phyloP scores from a whole-genome alignment of 2,113 vertebrate genomes.

The Leptobrachium ailaonicum region DNA sequence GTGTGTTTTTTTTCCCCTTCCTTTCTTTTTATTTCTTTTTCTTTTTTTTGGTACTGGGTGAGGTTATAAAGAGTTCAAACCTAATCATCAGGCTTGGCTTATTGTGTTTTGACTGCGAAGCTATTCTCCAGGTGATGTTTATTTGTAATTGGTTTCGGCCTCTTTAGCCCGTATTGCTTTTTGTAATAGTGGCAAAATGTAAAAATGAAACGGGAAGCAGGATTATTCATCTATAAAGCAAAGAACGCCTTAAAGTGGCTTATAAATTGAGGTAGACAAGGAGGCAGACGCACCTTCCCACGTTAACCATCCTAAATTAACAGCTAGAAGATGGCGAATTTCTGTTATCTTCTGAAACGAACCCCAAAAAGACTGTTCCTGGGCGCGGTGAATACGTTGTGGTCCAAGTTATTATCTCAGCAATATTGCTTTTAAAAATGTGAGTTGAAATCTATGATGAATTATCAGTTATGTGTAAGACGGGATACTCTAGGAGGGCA shows the following conservation, averaged over 20 bases:
- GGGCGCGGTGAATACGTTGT: too few relatives aligned
- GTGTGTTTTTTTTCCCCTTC: too few relatives aligned
- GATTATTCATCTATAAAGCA: constrained; percentile 21
- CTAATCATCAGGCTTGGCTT: constrained; percentile 34
- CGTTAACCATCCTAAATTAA: background rate
- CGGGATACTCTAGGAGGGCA: too few relatives aligned
- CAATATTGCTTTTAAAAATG: too few relatives aligned
- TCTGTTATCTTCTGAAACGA: too few relatives aligned
- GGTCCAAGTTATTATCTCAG: too few relatives aligned
- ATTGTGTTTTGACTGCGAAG: constrained; percentile 18
- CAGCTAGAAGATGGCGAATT: background rate
- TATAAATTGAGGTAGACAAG: background rate
- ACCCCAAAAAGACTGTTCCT: too few relatives aligned
- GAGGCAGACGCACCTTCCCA: background rate
- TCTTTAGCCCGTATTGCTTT: constrained; percentile 11
- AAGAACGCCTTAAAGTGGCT: background rate
- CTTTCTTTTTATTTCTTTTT: constrained; percentile 13
- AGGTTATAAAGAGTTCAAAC: constrained; percentile 42
- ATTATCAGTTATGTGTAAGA: too few relatives aligned
- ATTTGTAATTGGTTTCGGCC: constrained; percentile 39
- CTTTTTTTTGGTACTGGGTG: constrained; percentile 17
- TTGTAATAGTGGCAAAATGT: constrained; percentile 9
- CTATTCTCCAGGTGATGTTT: constrained; percentile 40
- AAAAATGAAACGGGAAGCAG: constrained; percentile 2
- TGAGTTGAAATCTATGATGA: too few relatives aligned